Evolutionary conservation across 37 sponge, comb jelly and placozoan species (phyloP), one percentile per base, ranked within the genome.

Genomic region (Mnemiopsis leidyi): DNA sequence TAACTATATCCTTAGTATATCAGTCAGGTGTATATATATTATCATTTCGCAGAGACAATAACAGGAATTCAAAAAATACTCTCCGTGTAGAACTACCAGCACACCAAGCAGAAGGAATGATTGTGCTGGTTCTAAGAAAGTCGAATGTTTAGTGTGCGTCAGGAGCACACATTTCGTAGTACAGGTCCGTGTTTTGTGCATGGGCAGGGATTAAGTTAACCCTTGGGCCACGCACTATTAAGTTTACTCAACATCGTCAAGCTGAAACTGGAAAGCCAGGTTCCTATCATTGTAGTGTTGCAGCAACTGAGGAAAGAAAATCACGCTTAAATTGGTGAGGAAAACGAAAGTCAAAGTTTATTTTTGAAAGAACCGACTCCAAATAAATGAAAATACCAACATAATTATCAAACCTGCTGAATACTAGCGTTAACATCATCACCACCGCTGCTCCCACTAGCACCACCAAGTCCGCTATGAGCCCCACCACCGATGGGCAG

Each of bases 211-310:
- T n/a, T n/a, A n/a, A n/a, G n/a, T n/a, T n/a, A n/a, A n/a, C n/a
- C n/a, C n/a, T n/a, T n/a, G n/a, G n/a, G n/a, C 61, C 61, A 48
- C 61, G 13, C 61, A 48, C 1, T 69, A 3, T 69, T 23, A 5
- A 25, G 73, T 69, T 77, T 85, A 85, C 90, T 85, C 90, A 85
- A 85, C 36, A 33, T 85, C 90, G 36, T 85, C 90, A 28, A 85
- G 48, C 36, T 85, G 90, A 21, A 85, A 37, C 36, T 85, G 90
- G 29, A 85, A 40, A n/a, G 61, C 90, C 40, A 85, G 26, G 90
- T 38, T 40, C 20, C 90, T 39, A 23, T 85, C 90, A 18, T 5
- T 29, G 28, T 38, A 85, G 25, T 85, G 79, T 32, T 77, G 79
- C 32, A 77, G 26, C 79, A 77, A 77, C 79, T 77, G 79, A 26